These are phyloP conservation scores for Pterostichus niger DNA, from an alignment of 2,888 invertebrate genomes.

Conservation along the genomic window DNA sequence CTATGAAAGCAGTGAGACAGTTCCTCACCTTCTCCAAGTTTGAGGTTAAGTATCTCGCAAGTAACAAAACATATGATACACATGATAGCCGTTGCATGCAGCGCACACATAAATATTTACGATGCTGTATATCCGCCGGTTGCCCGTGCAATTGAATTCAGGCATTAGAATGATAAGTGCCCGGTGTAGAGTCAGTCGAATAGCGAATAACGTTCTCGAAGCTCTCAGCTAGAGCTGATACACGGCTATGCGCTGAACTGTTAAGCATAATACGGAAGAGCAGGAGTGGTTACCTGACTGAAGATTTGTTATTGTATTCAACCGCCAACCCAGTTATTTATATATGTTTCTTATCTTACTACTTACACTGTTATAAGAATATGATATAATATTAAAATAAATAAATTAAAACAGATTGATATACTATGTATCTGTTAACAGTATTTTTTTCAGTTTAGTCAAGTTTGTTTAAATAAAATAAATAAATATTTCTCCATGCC, in stretches of 20 bases:
- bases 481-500: too few relatives aligned
- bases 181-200: constrained; percentile 13
- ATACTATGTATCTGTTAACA: too few relatives aligned
- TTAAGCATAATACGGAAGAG: constrained; percentile 23
- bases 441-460: too few relatives aligned
- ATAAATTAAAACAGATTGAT: too few relatives aligned
- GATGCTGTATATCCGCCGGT: constrained; percentile 46
- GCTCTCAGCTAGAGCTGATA: not conserved
- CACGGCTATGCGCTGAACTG: constrained; percentile 3
- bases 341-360: not conserved
- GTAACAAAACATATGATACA: constrained; percentile 28
- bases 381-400: too few relatives aligned
- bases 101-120: constrained; percentile 58
- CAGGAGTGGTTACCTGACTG: not conserved
- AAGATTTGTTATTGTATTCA: constrained; percentile 4
- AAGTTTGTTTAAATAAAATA: too few relatives aligned
- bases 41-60: constrained; percentile 29
- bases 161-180: constrained; percentile 59
- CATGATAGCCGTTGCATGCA: constrained; percentile 38
- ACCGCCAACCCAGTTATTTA: too few relatives aligned
- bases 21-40: not conserved
- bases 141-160: constrained; percentile 50
- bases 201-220: not conserved
- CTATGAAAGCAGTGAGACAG: too few relatives aligned
- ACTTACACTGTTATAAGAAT: not conserved